phyloP scores from a whole-genome alignment of 2,113 vertebrate species.

The Esox niger region DNA sequence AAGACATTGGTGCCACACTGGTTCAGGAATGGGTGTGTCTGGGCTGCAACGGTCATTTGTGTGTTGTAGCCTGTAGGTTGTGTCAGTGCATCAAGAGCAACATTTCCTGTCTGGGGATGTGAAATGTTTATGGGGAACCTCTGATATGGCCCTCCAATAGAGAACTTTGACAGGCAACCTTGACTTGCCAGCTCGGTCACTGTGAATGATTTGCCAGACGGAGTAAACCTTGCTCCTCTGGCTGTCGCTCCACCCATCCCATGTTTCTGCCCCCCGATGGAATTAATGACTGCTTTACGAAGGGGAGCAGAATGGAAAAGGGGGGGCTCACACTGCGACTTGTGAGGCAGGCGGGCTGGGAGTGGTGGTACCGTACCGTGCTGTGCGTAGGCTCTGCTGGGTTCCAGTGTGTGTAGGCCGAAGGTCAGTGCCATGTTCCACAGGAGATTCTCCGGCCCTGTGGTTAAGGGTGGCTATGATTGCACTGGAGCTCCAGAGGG shows the following conservation, averaged over 20 bases:
- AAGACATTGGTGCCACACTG: too few relatives aligned
- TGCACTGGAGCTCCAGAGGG: neutral
- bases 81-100: too few relatives aligned
- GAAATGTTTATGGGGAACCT: slow-evolving; percentile 3
- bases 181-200: neutral
- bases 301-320: too few relatives aligned
- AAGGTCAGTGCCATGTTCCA: too few relatives aligned
- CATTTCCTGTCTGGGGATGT: neutral
- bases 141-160: neutral
- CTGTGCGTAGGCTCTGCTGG: neutral
- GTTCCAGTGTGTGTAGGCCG: too few relatives aligned
- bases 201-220: neutral
- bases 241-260: neutral
- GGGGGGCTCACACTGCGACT: neutral
- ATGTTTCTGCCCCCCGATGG: neutral
- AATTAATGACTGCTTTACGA: too few relatives aligned
- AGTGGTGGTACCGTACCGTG: too few relatives aligned
- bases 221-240: neutral
- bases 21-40: too few relatives aligned
- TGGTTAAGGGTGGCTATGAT: neutral
- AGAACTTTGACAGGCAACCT: slow-evolving; percentile 3
- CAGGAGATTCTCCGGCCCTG: neutral
- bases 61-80: neutral
- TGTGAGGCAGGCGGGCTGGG: too few relatives aligned
- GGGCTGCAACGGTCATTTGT: too few relatives aligned